Percentiles rank a stretch among this genome's conserved stretches.
phyloP scores from a whole-genome alignment of 2,888 invertebrate genomes.

The Dryococelus australis region DNA sequence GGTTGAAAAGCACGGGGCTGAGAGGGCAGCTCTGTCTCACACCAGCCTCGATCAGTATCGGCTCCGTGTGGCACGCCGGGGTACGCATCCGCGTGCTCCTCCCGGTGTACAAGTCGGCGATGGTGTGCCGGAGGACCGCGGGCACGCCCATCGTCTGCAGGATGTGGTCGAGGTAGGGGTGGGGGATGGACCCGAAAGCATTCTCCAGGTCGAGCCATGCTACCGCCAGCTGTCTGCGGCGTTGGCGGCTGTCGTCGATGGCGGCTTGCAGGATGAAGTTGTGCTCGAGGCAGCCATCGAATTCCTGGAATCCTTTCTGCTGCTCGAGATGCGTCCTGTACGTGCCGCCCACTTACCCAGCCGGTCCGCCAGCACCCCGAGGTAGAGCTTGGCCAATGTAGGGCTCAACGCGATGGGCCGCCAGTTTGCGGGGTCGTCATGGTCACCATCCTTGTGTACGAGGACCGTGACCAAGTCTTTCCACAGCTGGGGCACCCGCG shows the following conservation, averaged over 20 bases:
- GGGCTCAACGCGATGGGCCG: conserved; percentile 49
- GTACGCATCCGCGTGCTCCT: background rate
- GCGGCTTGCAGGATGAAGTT: no score
- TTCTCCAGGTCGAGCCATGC: conserved; percentile 52
- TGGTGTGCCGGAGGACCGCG: background rate
- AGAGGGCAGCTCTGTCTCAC: no score
- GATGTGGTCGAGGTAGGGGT: background rate
- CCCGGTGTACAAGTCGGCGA: background rate
- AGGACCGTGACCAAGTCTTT: conserved; percentile 45
- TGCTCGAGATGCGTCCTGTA: conserved; percentile 53
- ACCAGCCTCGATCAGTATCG: no score
- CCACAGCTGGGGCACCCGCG: conserved; percentile 40
- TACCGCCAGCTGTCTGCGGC: conserved; percentile 32
- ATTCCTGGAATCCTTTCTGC: conserved; percentile 56
- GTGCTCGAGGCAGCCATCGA: no score
- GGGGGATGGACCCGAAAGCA: conserved; percentile 55
- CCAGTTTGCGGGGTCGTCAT: conserved; percentile 51
- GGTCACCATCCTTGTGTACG: conserved; percentile 43
- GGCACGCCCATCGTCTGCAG: background rate
- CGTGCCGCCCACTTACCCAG: conserved; percentile 45
- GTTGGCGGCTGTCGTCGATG: no score
- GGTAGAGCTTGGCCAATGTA: conserved; percentile 49
- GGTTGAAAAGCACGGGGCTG: no score
- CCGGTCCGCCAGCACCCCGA: conserved; percentile 47
- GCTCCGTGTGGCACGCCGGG: no score